Evolutionary conservation across 1,140 invertebrate genomes (phyloP).

Genomic region (Vollenhovia emeryi): DNA sequence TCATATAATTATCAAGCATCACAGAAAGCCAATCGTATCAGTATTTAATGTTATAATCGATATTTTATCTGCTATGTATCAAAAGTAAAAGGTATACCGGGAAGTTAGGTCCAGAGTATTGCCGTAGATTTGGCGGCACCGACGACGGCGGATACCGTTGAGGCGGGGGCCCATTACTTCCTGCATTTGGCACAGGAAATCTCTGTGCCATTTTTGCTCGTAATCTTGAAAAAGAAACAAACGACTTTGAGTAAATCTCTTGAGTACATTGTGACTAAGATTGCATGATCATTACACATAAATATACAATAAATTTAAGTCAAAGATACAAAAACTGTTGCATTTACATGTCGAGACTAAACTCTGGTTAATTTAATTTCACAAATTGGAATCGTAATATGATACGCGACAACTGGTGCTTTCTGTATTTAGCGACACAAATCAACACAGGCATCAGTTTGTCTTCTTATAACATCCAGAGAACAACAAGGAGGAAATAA

Average conservation of each 20-base stretch:
- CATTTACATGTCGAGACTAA: not conserved
- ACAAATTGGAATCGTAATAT: not conserved
- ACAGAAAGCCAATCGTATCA: not conserved
- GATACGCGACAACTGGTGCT: too few species aligned
- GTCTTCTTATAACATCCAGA: too few species aligned
- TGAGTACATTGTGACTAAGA: not conserved
- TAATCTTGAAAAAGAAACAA: conserved; percentile 21
- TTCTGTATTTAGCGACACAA: too few species aligned
- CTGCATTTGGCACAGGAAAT: conserved; percentile 86
- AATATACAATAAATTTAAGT: not conserved
- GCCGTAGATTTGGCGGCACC: conserved; percentile 87
- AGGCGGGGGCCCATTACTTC: conserved; percentile 86
- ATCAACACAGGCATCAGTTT: too few species aligned
- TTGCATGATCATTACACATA: not conserved
- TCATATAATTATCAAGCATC: not conserved
- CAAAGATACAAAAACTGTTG: not conserved
- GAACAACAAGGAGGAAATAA: too few species aligned
- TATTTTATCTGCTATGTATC: conserved; percentile 18
- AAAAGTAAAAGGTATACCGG: conserved; percentile 81
- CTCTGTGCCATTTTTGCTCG: conserved; percentile 87
- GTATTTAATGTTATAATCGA: conserved; percentile 18
- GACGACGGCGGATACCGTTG: conserved; percentile 87
- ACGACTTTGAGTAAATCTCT: not conserved
- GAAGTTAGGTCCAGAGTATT: conserved; percentile 88
- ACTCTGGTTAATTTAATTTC: not conserved